Conservation (phyloP, 2,797 vertebrate genomes). For the Nannoperca obscura region DNA sequence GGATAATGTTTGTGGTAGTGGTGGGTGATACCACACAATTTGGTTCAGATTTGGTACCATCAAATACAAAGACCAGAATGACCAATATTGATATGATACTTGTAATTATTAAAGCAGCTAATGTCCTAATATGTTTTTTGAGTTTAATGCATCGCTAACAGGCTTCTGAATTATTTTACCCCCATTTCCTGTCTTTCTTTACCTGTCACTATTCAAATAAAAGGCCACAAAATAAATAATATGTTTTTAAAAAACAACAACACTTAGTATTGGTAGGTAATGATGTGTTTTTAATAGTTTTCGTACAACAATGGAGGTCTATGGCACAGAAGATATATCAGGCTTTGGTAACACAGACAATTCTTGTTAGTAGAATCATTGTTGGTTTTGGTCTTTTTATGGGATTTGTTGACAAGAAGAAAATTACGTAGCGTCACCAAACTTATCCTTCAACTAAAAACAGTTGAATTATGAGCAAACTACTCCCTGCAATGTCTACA, state of each 20-base stretch:
- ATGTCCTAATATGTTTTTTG: neutral
- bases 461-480: neutral
- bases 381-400: neutral
- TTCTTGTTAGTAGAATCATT: neutral
- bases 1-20: neutral
- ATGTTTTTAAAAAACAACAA: neutral
- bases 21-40: too few relatives aligned
- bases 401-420: neutral
- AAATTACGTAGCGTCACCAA: neutral
- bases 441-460: neutral
- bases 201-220: too few relatives aligned
- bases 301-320: too few relatives aligned
- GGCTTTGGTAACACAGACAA: neutral
- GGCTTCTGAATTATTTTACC: neutral
- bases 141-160: neutral
- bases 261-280: neutral
- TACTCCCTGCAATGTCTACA: neutral
- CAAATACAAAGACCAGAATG: neutral
- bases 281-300: too few relatives aligned
- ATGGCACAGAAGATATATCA: too few relatives aligned
- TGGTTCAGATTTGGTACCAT: too few relatives aligned
- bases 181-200: too few relatives aligned
- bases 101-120: neutral
- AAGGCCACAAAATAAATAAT: too few relatives aligned
- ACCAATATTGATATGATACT: neutral